Evolutionary conservation across 2,888 invertebrate genomes (phyloP).

Genomic region (Seladonia tumulorum): DNA sequence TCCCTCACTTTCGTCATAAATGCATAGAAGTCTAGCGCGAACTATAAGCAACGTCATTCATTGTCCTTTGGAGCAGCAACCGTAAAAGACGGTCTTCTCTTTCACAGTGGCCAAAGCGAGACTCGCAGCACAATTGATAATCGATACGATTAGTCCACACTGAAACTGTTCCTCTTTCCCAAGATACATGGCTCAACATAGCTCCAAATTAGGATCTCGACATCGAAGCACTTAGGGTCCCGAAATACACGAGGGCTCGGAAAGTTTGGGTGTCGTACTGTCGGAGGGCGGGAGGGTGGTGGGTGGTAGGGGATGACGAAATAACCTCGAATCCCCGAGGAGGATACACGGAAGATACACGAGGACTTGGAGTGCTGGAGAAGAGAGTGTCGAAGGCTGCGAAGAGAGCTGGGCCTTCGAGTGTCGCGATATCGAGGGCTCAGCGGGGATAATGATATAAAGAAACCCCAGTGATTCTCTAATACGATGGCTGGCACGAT

Average conservation of each 20-base stretch:
- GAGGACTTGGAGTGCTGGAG: not conserved
- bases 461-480: slow-evolving; percentile 34
- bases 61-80: not conserved
- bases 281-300: not conserved
- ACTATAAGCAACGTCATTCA: not conserved
- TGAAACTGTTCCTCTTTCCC: not conserved
- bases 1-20: not conserved
- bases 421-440: not conserved
- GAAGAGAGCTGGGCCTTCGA: not conserved
- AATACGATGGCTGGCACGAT: slow-evolving; percentile 44
- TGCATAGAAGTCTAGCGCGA: too few relatives aligned
- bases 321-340: not conserved
- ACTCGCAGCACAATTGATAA: not conserved
- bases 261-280: not conserved
- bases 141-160: not conserved
- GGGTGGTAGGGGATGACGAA: not conserved
- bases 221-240: not conserved
- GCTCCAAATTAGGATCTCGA: not conserved
- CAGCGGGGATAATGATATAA: slow-evolving; percentile 24
- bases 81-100: not conserved
- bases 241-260: not conserved
- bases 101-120: not conserved
- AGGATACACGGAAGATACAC: not conserved
- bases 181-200: not conserved
- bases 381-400: not conserved